phyloP scores from a whole-genome alignment of 2,888 invertebrate species.

The Adelognathus sp. region DNA sequence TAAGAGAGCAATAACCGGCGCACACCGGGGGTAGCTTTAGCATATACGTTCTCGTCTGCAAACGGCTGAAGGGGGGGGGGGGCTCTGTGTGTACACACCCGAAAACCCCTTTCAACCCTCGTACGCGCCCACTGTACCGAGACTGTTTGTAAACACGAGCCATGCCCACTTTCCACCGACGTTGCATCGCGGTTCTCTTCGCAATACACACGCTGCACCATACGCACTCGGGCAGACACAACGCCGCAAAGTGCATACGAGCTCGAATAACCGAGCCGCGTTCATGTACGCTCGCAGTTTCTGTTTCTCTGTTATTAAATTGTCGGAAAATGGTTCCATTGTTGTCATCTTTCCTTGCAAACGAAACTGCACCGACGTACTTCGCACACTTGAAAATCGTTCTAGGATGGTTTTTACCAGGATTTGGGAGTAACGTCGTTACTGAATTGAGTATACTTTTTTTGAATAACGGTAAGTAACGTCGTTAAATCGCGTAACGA shows the following conservation, averaged over 20 bases:
- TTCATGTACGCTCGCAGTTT: background rate
- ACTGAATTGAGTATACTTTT: too few species aligned
- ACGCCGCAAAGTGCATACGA: constrained; percentile 37
- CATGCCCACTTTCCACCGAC: constrained; percentile 67
- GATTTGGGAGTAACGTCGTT: too few species aligned
- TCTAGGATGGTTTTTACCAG: too few species aligned
- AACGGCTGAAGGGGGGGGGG: too few species aligned
- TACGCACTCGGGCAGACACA: constrained; percentile 21
- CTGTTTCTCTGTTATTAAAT: background rate
- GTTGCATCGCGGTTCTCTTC: background rate
- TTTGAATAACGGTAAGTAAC: too few species aligned
- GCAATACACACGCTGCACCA: constrained; percentile 32
- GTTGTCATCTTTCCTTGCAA: background rate
- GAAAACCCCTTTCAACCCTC: constrained; percentile 22
- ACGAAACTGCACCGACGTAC: background rate
- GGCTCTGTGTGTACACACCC: constrained; percentile 38
- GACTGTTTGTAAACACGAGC: constrained; percentile 74
- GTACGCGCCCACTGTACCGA: constrained; percentile 48
- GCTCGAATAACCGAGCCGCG: background rate
- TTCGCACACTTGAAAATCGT: too few species aligned
- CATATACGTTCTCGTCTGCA: constrained; percentile 60
- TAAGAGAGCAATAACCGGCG: constrained; percentile 69
- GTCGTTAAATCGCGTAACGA: too few species aligned
- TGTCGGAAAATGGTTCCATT: background rate
- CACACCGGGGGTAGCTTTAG: constrained; percentile 57